Base-by-base conservation (phyloP, 2,888 invertebrate genomes). In the Germaria angustata region DNA sequence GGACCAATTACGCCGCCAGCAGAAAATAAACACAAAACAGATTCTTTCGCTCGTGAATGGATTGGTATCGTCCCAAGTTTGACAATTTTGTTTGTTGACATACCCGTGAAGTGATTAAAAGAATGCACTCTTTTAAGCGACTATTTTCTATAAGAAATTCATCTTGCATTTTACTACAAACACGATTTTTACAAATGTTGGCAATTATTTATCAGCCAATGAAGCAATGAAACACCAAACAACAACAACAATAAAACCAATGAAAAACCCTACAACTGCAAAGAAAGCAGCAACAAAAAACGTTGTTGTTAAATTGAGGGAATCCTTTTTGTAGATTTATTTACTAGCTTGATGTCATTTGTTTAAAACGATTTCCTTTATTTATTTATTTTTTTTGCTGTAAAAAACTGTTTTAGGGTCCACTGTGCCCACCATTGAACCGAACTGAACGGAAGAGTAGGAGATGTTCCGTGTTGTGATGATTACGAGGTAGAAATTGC, bases 101-200 rank as follows among this genome's bases (percentile, higher is more conserved):
- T n/a, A n/a, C n/a, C n/a, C n/a, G n/a, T n/a, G n/a, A n/a, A n/a
- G n/a, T n/a, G n/a, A n/a, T n/a, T n/a, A n/a, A 53, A 57, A 46
- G 61, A 69, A 44, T 28, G 5, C 15, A 77, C 4, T 63, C 68
- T 0, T 77, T 63, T 8, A 1, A 7, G 1, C 3, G 8, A 2
- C 41, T 44, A 44, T 8, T 15, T 41, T 61, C 22, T 41, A 41
- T 66, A 79, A 66, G 66, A 59, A 75, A 82, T 78, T 69, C 81
- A 28, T 82, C 73, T 65, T 75, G 69, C 36, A 59, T 71, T 79
- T 71, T 79, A 88, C 88, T 87, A 87, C 89, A 88, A 89, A 89
- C 89, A 89, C 89, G 88, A 87, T 88, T 89, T 88, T 86, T 85
- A 84, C 88, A 88, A 89, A 89, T 89, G 89, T 89, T 87, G 86